Evolutionary conservation across 1,140 invertebrate species (phyloP).

Genomic region (Sinella curviseta): DNA sequence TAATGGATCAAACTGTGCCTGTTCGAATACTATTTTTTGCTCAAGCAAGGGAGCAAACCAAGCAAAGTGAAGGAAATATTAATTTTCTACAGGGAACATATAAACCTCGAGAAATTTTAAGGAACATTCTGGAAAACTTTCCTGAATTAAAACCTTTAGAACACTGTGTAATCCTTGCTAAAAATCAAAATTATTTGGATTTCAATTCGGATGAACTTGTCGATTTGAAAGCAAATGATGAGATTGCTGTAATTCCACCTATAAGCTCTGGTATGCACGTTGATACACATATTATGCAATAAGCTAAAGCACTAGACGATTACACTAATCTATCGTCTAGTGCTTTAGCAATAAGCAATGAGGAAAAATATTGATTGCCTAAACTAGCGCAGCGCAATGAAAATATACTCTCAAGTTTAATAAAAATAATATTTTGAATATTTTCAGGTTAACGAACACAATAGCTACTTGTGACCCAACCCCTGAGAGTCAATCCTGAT

Average conservation of each 20-base stretch:
- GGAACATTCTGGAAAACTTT: slow-evolving; percentile 63
- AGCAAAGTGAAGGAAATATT: slow-evolving; percentile 61
- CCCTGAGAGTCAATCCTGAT: slow-evolving; percentile 35
- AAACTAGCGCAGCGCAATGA: no score
- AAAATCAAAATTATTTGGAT: slow-evolving; percentile 72
- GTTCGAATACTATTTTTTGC: slow-evolving; percentile 82
- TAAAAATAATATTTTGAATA: slow-evolving; percentile 29
- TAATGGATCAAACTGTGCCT: slow-evolving; percentile 26
- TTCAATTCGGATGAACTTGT: slow-evolving; percentile 61
- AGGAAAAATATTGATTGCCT: slow-evolving; percentile 60
- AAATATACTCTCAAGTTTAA: slow-evolving; percentile 35
- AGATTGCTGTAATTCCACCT: slow-evolving; percentile 82
- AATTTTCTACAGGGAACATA: slow-evolving; percentile 58
- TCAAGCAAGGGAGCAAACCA: slow-evolving; percentile 76
- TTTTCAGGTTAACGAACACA: slow-evolving; percentile 30
- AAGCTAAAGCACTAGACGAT: not conserved
- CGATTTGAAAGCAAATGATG: slow-evolving; percentile 66
- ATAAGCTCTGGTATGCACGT: slow-evolving; percentile 71
- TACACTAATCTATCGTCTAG: no score
- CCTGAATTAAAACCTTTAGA: slow-evolving; percentile 66
- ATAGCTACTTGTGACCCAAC: slow-evolving; percentile 19
- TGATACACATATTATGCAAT: not conserved
- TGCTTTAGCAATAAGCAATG: slow-evolving; percentile 52
- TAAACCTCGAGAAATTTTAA: slow-evolving; percentile 60
- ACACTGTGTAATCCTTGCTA: slow-evolving; percentile 71